Evolutionary conservation across 2,797 vertebrate genomes (phyloP).

Genomic region (Prunella strophiata): DNA sequence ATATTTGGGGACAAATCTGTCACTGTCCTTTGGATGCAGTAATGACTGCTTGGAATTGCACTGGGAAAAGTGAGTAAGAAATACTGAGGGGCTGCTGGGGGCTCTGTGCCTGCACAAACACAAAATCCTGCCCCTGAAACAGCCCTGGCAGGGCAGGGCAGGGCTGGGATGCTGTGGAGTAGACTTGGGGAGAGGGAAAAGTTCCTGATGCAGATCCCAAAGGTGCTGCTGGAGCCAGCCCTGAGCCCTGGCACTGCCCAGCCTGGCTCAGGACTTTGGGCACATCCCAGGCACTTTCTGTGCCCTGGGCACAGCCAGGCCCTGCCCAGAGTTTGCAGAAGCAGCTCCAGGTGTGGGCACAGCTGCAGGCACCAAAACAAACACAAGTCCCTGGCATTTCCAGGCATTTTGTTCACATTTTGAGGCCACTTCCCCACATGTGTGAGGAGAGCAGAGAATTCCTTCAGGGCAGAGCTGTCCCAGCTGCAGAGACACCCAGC

Average conservation of each 20-base stretch:
- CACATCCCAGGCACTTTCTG: not conserved
- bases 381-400: not conserved
- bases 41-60: not conserved
- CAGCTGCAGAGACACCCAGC: not conserved
- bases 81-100: accelerated
- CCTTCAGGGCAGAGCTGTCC: not conserved
- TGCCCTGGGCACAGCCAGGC: not conserved
- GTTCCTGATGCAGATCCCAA: not conserved
- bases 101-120: not conserved
- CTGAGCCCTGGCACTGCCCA: not conserved
- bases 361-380: not conserved
- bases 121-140: accelerated
- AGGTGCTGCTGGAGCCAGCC: not conserved
- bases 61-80: not conserved
- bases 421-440: not conserved
- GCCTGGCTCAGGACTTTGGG: not conserved
- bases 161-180: not conserved
- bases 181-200: not conserved
- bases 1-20: not conserved
- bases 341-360: not conserved
- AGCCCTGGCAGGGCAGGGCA: not conserved
- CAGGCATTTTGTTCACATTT: not conserved
- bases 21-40: not conserved
- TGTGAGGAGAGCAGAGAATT: not conserved
- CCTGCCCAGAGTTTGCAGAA: too few relatives aligned